These are phyloP conservation scores for Mormyrus hasselquistii DNA, from an alignment of 2,797 vertebrate species.

Conservation along the genomic window DNA sequence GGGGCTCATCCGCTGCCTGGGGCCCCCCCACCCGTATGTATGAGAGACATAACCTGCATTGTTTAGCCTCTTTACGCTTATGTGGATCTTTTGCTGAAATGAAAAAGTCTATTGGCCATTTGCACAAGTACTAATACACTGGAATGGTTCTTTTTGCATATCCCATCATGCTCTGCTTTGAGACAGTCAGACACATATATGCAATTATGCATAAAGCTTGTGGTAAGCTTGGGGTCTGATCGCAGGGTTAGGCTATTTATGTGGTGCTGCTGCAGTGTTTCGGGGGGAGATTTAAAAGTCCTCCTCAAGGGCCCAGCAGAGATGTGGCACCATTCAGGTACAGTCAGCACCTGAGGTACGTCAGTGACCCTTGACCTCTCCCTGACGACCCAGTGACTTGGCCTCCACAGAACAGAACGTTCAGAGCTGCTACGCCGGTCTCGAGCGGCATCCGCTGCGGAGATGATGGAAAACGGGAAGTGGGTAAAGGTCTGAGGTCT, in stretches of 20 bases:
- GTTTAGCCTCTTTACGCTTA: not conserved
- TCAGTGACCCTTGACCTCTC: not conserved
- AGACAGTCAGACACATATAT: not conserved
- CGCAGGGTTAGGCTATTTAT: not conserved
- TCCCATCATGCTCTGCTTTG: not conserved
- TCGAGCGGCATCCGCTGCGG: not conserved
- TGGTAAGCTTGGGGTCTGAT: not conserved
- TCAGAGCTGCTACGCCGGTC: not conserved
- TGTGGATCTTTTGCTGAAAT: not conserved
- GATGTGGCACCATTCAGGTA: not conserved
- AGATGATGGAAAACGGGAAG: not conserved
- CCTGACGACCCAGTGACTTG: not conserved
- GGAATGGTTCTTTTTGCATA: not conserved
- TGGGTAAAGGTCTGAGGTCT: not conserved
- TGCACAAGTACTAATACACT: not conserved
- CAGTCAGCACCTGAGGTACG: not conserved
- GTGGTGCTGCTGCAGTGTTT: not conserved
- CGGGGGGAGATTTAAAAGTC: not conserved
- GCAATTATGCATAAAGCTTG: not conserved
- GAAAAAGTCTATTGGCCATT: not conserved
- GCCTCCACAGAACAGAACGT: not conserved
- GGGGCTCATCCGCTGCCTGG: not conserved
- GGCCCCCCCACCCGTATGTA: not conserved
- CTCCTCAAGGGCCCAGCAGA: not conserved
- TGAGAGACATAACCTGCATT: not conserved